Percentiles rank a stretch among this genome's conserved stretches.
Evolutionary conservation across 2,888 invertebrate genomes (phyloP).

Genomic region (Trilocha varians): DNA sequence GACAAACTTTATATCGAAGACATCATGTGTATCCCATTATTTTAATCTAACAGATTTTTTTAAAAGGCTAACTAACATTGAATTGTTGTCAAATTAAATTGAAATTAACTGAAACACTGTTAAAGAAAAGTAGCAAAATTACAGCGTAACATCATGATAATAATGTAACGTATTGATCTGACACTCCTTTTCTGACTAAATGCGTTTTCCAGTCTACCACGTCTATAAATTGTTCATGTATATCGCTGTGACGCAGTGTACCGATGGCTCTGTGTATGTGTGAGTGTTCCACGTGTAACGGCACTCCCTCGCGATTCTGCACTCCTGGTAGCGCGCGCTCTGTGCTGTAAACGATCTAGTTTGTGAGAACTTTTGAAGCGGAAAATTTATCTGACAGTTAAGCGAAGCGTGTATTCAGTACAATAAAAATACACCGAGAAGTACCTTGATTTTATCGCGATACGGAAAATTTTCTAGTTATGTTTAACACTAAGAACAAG

Average conservation of each 20-base stretch:
- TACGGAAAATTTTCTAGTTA: too few relatives aligned
- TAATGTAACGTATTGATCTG: conserved; percentile 35
- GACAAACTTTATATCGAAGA: too few relatives aligned
- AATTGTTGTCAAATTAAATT: too few relatives aligned
- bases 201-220: conserved; percentile 54
- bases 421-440: conserved; percentile 5
- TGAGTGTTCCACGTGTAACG: conserved; percentile 51
- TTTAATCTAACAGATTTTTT: too few relatives aligned
- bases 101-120: too few relatives aligned
- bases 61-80: too few relatives aligned
- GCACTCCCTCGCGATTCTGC: conserved; percentile 27
- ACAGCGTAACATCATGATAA: background rate
- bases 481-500: conserved; percentile 1
- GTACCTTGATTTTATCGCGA: conserved; percentile 3
- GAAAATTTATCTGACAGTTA: conserved; percentile 50
- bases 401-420: conserved; percentile 25
- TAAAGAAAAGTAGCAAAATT: background rate
- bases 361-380: conserved; percentile 48
- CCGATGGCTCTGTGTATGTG: conserved; percentile 24
- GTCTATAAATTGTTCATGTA: conserved; percentile 36
- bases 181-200: conserved; percentile 51
- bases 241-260: conserved; percentile 21
- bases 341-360: conserved; percentile 56
- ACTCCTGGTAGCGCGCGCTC: conserved; percentile 39
- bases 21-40: too few relatives aligned